These are phyloP conservation scores for Bradynema listronoti DNA, from an alignment of 1,140 invertebrate species.

Conservation along the genomic window DNA sequence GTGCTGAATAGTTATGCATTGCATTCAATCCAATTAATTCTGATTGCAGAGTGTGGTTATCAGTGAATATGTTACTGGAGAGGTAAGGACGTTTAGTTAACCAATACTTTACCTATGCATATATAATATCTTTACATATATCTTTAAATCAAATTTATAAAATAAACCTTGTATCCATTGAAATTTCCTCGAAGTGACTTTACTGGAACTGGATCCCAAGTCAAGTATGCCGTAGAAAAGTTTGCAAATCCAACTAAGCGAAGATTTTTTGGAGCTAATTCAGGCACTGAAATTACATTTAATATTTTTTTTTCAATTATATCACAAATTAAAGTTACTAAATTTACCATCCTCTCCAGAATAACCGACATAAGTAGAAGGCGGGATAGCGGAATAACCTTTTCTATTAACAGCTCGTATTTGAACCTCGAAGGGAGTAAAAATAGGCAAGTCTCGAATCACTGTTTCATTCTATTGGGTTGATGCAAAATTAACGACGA, in stretches of 20 bases:
- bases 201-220: constrained; percentile 39
- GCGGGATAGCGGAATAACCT: constrained; percentile 76
- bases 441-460: constrained; percentile 79
- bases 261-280: constrained; percentile 33
- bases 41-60: neutral
- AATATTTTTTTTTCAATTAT: neutral
- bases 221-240: constrained; percentile 40
- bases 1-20: constrained; percentile 44
- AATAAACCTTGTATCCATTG: constrained; percentile 43
- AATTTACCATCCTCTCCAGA: constrained; percentile 80
- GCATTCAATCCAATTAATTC: constrained; percentile 27
- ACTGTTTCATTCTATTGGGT: constrained; percentile 57
- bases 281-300: constrained; percentile 37
- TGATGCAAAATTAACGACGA: too few species aligned
- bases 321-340: constrained; percentile 7
- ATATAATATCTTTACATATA: constrained; percentile 1
- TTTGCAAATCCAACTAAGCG: constrained; percentile 34
- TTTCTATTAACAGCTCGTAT: constrained; percentile 81
- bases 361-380: constrained; percentile 76
- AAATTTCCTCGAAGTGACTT: constrained; percentile 45
- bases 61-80: constrained; percentile 12
- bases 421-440: constrained; percentile 80
- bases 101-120: constrained; percentile 44
- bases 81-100: constrained; percentile 28
- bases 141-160: neutral